phyloP scores from a whole-genome alignment of 2,797 vertebrate species.

The Pangasius macronema region DNA sequence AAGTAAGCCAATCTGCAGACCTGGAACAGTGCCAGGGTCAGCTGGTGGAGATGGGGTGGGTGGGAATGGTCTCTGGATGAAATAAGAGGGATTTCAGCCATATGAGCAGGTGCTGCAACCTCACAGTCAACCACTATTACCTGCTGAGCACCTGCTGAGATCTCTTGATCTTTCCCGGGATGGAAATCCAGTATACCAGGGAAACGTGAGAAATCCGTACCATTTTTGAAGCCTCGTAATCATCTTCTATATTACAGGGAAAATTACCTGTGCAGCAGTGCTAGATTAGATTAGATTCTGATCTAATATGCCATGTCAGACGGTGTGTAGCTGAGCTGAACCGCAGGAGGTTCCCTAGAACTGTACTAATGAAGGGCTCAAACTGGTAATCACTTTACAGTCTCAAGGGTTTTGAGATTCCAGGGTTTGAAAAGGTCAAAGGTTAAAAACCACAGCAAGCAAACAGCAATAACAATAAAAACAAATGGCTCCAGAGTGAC shows the following conservation, averaged over 20 bases:
- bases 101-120: constrained; percentile 64
- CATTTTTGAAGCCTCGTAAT: background rate
- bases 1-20: constrained; percentile 35
- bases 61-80: constrained; percentile 26
- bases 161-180: constrained; percentile 36
- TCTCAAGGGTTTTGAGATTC: background rate
- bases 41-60: background rate
- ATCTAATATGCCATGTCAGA: constrained; percentile 3
- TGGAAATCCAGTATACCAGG: constrained; percentile 44
- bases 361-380: constrained; percentile 4
- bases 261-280: background rate
- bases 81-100: constrained; percentile 45
- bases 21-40: constrained; percentile 41
- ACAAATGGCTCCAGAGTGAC: background rate
- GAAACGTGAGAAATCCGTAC: constrained; percentile 34
- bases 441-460: background rate
- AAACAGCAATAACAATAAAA: constrained; percentile 56
- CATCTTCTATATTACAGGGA: background rate
- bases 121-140: constrained; percentile 45
- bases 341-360: background rate
- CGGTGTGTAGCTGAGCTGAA: background rate
- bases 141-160: constrained; percentile 25
- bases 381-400: background rate
- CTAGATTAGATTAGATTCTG: too few relatives aligned
- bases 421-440: background rate